Base-by-base conservation (phyloP, 2,797 vertebrate species). In the Aldrovandia affinis region DNA sequence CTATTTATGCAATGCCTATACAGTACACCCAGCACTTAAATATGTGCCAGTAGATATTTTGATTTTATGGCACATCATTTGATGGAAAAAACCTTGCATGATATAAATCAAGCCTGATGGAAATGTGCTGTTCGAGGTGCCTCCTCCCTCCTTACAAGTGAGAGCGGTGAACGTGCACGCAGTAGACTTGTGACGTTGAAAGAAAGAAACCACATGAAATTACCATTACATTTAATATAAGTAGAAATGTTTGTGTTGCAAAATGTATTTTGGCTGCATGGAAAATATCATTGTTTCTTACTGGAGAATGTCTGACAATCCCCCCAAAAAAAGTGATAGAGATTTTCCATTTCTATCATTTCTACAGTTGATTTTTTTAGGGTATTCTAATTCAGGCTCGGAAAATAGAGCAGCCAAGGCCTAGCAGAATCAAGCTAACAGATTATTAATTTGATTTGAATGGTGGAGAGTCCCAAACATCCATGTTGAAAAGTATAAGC, bases 381-480 rank as follows among this genome's bases (percentile, higher is more conserved):
- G 52, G 73, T 61, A 68, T 68, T 75, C 14, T n/a, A 83, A 55
- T 65, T 81, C 54, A 81, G 82, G 54, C 52, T 83, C 81, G 63
- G 79, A 77, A 52, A 18, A 83, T 54, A 20, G 78, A 42, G 42
- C 65, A 47, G 47, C 47, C 61, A 52, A 59, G 78, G 82, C 83
- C 82, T 83, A 86, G 57, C 57, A 39, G 68, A 50, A 28, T 47
- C 78, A 33, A 77, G 75, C 82, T 80, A 86, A 81, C 42, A 86
- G 78, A 83, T 83, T 77, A 42, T 86, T 86, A 86, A 86, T 81
- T 73, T 81, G 42, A 83, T 42, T n/a, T 78, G 68, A 80, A 75
- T 83, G 36, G 3, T 33, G n/a, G 25, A 80, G 30, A 73, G 73
- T 47, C 39, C 73, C 73, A 44, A 42, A 47, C 39, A n/a, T 77